Conservation (phyloP, 1,140 invertebrate species). For the Saccostrea echinata region DNA sequence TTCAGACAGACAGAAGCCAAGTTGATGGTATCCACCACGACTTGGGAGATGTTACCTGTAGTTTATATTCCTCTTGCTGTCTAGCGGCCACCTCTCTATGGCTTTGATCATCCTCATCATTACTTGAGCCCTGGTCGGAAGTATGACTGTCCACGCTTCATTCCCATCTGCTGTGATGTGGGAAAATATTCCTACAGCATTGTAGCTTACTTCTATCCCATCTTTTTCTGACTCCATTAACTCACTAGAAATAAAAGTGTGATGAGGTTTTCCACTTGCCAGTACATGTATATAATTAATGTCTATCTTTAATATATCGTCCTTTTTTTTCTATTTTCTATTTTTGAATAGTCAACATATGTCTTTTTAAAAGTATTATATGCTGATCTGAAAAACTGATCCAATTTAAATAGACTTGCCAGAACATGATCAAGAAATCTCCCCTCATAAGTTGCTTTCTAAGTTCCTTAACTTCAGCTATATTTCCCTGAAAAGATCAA, state of each 20-base stretch:
- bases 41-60: constrained; percentile 84
- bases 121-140: constrained; percentile 87
- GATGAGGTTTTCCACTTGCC: no score
- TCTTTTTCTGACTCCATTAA: constrained; percentile 92
- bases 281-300: no score
- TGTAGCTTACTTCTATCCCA: constrained; percentile 98
- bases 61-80: constrained; percentile 95
- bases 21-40: no score
- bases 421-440: constrained; percentile 91
- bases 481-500: constrained; percentile 90
- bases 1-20: no score
- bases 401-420: constrained; percentile 67
- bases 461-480: constrained; percentile 94
- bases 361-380: neutral
- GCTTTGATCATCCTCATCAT: constrained; percentile 87
- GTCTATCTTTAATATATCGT: neutral
- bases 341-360: neutral
- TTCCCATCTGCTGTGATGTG: constrained; percentile 96
- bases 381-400: neutral
- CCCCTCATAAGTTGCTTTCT: constrained; percentile 91
- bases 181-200: constrained; percentile 96
- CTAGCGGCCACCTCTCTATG: constrained; percentile 92
- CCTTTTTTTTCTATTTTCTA: neutral
- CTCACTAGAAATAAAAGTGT: constrained; percentile 82
- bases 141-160: constrained; percentile 88